Percentiles rank a stretch among this genome's conserved stretches.
phyloP scores from a whole-genome alignment of 1,140 invertebrate species.

The Galleria mellonella region DNA sequence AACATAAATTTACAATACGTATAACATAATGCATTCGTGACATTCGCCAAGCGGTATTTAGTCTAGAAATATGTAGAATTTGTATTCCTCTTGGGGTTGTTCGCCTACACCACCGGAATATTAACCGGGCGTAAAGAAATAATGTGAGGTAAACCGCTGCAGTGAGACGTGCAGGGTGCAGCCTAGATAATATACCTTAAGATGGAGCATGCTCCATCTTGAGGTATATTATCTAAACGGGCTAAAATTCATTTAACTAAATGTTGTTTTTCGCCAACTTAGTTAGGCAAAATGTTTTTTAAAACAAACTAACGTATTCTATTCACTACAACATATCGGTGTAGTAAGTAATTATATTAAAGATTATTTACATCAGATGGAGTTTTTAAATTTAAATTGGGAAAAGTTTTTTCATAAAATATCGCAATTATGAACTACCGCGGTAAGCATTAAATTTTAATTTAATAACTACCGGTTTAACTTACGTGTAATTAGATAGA shows the following conservation, averaged over 20 bases:
- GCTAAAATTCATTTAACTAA: neutral
- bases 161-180: slow-evolving; percentile 37
- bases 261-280: neutral
- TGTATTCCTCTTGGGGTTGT: slow-evolving; percentile 44
- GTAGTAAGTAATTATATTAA: too few species aligned
- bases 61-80: slow-evolving; percentile 39
- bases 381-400: too few species aligned
- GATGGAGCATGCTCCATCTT: slow-evolving; percentile 8
- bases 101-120: slow-evolving; percentile 39
- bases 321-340: too few species aligned
- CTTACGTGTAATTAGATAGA: too few species aligned
- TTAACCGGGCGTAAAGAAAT: slow-evolving; percentile 42
- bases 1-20: too few species aligned
- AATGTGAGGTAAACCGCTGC: slow-evolving; percentile 55
- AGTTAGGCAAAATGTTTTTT: neutral
- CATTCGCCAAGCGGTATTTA: slow-evolving; percentile 36
- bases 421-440: too few species aligned
- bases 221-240: neutral
- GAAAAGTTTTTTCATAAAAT: too few species aligned
- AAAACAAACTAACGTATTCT: neutral
- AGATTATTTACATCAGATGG: too few species aligned
- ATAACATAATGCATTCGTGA: slow-evolving; percentile 14
- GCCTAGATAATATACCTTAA: too few species aligned
- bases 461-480: too few species aligned
- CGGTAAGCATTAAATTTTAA: too few species aligned